Evolutionary conservation across 2,113 vertebrate genomes (phyloP), one percentile per base, ranked within the genome.

Genomic region (Chelonoidis abingdonii): DNA sequence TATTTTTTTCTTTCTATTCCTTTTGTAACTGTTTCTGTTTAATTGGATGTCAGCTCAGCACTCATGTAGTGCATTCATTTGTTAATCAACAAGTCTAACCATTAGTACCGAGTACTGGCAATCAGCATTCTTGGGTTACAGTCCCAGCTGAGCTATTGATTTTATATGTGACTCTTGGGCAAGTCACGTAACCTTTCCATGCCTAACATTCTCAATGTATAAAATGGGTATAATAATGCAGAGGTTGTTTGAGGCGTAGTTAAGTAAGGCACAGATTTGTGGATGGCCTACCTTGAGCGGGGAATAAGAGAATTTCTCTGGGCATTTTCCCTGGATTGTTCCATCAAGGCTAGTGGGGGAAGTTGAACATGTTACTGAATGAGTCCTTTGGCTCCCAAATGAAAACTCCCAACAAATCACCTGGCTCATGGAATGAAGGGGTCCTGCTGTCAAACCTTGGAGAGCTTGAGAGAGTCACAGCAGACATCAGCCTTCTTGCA

Each of bases 21-120:
- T 89, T 84, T 57, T 85, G 49, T n/a, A 47, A 80, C 19, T 41
- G 50, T 97, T 97, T 92, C 96, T 96, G 93, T 76, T 97, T 95
- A 88, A 86, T 41, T 59, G 75, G 47, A 83, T 85, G 88, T 88
- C 82, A 93, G 44, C 41, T 95, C 82, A 83, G 95, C 89, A 92
- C 17, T 95, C 84, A 56, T 50, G 12, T 81, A 92, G 52, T 65
- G 82, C 80, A 27, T 91, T 95, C 83, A 88, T 93, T 54, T 89
- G 24, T 57, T 96, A 94, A 96, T 91, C n/a, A 93, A 57, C 12
- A 57, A 53, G 11, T 41, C n/a, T 93, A 12, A 41, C 9, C 57
- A 22, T 56, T 17, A 78, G n/a, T 27, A 78, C 14, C 59, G 35
- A 80, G 10, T 13, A 27, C 52, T 22, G n/a, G 52, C 29, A 69